Percentiles rank a stretch among this genome's conserved stretches.
These are phyloP conservation scores for Vannuccia rotundouncinata DNA, from an alignment of 2,888 invertebrate species.

Conservation along the genomic window DNA sequence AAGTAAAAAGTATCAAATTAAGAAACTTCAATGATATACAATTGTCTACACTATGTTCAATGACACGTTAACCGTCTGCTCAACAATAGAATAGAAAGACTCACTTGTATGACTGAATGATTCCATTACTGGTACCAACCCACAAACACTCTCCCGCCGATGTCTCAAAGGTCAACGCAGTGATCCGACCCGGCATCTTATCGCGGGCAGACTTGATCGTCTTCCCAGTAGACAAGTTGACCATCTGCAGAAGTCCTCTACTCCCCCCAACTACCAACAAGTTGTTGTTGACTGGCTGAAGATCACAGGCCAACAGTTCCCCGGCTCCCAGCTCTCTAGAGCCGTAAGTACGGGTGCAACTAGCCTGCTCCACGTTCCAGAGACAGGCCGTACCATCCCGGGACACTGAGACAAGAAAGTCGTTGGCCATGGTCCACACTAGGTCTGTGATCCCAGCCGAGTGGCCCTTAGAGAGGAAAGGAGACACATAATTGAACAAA, in stretches of 20 bases:
- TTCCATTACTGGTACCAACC: conserved; percentile 13
- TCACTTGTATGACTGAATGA: conserved; percentile 28
- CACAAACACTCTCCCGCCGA: conserved; percentile 19
- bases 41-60: no score
- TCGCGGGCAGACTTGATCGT: conserved; percentile 15
- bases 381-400: conserved; percentile 68
- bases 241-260: conserved; percentile 68
- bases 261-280: conserved; percentile 66
- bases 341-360: conserved; percentile 48
- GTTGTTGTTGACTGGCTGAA: conserved; percentile 78
- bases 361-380: conserved; percentile 63
- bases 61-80: no score
- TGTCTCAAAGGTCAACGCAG: conserved; percentile 2
- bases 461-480: conserved; percentile 65
- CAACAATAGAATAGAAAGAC: no score
- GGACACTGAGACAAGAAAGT: conserved; percentile 71
- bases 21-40: no score
- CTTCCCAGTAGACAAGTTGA: conserved; percentile 73
- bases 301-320: conserved; percentile 62
- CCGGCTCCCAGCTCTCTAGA: neutral
- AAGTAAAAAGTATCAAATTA: no score
- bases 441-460: conserved; percentile 70
- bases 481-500: neutral
- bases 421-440: conserved; percentile 79
- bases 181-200: conserved; percentile 16